Evolutionary conservation across 2,888 invertebrate genomes (phyloP).

Genomic region (Crepidodera aurea): DNA sequence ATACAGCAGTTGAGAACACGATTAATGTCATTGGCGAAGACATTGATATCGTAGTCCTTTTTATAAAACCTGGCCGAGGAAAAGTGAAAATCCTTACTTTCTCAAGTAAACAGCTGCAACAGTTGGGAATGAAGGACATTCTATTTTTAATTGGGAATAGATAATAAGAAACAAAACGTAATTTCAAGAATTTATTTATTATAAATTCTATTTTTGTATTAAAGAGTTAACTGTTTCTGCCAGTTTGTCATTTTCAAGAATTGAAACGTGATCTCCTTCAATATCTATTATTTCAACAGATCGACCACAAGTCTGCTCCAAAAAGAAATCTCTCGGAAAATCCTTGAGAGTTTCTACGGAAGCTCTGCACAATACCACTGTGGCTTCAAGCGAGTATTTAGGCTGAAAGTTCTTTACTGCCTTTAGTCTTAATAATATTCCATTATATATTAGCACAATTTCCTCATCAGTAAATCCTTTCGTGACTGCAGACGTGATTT

Average conservation of each 20-base stretch:
- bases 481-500: no score
- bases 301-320: neutral
- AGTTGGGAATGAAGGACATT: no score
- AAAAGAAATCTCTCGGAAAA: neutral
- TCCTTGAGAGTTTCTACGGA: neutral
- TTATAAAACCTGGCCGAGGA: no score
- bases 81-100: no score
- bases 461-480: no score
- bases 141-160: no score
- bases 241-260: neutral
- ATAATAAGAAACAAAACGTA: neutral
- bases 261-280: conserved; percentile 7
- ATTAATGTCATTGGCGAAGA: no score
- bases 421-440: conserved; percentile 41
- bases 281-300: neutral
- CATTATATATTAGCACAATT: no score
- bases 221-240: neutral
- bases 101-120: no score
- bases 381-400: conserved; percentile 42
- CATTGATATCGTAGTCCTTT: no score
- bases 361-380: conserved; percentile 44
- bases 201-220: neutral
- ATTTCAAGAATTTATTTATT: neutral
- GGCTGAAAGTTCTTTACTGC: conserved; percentile 40
- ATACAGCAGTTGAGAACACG: no score